These are phyloP conservation scores for Microctonus hyperodae DNA, from an alignment of 2,888 invertebrate genomes.

Conservation along the genomic window DNA sequence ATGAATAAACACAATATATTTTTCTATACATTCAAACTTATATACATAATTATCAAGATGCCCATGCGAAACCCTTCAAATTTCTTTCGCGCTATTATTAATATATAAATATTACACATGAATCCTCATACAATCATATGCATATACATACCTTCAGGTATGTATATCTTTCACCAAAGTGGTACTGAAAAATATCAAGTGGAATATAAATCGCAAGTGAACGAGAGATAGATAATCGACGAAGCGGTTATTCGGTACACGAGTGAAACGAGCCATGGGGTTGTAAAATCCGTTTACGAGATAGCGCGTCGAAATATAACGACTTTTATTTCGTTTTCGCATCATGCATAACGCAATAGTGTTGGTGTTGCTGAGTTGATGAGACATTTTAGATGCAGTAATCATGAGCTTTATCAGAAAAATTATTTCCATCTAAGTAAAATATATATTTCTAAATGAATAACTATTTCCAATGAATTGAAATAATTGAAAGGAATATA, in stretches of 20 bases:
- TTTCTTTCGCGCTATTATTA: background rate
- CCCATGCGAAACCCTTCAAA: background rate
- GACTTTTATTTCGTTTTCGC: constrained; percentile 12
- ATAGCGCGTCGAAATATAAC: constrained; percentile 4
- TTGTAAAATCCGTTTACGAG: constrained; percentile 15
- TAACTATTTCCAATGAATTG: too few relatives aligned
- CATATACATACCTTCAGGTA: background rate
- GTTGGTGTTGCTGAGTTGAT: constrained; percentile 1
- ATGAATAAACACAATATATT: too few relatives aligned
- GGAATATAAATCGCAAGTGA: constrained; percentile 12
- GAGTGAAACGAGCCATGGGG: constrained; percentile 3
- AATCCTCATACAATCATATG: background rate
- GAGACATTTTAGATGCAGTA: constrained; percentile 3
- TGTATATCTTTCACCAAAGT: background rate
- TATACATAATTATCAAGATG: background rate
- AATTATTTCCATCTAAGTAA: too few relatives aligned
- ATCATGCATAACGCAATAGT: constrained; percentile 7
- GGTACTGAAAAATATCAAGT: constrained; percentile 6
- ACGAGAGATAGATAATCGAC: constrained; percentile 14
- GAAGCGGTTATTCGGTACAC: constrained; percentile 4
- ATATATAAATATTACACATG: background rate
- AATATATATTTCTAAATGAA: too few relatives aligned
- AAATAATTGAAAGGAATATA: too few relatives aligned
- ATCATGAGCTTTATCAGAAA: too few relatives aligned
- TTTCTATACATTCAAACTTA: background rate